These are phyloP conservation scores for Stercorarius parasiticus DNA, from an alignment of 2,113 vertebrate genomes.

Conservation along the genomic window DNA sequence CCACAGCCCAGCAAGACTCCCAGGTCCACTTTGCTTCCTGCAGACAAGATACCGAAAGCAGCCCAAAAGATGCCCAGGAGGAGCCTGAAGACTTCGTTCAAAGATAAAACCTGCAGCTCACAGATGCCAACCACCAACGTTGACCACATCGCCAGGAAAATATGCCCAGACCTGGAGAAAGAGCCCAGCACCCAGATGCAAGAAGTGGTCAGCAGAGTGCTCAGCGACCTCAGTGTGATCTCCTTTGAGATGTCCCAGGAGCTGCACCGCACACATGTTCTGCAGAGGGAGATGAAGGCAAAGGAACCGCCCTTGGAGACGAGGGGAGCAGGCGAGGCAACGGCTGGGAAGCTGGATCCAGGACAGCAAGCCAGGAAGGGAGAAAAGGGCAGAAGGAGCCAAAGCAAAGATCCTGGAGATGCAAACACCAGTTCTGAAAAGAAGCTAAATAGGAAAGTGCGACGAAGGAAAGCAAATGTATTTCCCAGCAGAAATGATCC, in stretches of 20 bases:
- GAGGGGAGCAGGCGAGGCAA: neutral
- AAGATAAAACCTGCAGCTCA: neutral
- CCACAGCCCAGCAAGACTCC: neutral
- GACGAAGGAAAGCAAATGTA: constrained; percentile 28
- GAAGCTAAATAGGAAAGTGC: constrained; percentile 35
- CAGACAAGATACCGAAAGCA: neutral
- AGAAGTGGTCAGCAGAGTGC: constrained; percentile 21
- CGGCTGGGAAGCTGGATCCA: accelerated
- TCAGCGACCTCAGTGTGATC: neutral
- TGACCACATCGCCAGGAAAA: neutral
- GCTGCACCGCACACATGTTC: neutral
- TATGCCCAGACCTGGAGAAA: neutral
- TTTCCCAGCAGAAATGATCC: neutral
- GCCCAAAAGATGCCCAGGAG: neutral
- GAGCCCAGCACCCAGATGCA: neutral
- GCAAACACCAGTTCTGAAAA: neutral
- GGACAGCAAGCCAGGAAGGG: neutral
- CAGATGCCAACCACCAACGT: accelerated
- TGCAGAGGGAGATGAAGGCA: neutral
- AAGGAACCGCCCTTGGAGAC: accelerated
- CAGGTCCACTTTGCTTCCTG: neutral
- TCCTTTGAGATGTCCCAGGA: neutral
- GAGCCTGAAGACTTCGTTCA: neutral
- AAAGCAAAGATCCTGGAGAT: neutral
- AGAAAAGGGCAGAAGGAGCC: constrained; percentile 1